Evolutionary conservation across 2,888 invertebrate genomes (phyloP), one percentile per base, ranked within the genome.

Genomic region (Catonia carolina): DNA sequence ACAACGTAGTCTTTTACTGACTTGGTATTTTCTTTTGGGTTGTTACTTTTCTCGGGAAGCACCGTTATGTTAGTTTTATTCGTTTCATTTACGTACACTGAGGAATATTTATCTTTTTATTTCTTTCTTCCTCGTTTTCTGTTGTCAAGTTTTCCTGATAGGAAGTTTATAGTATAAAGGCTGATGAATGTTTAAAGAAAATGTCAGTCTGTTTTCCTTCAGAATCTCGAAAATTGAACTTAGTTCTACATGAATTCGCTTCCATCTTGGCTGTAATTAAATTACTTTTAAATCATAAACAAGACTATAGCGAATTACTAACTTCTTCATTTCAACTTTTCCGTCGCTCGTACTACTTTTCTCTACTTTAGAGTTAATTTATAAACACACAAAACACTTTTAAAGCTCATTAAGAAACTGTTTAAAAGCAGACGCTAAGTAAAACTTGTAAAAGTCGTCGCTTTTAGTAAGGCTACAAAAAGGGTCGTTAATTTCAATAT

Each of bases 231-330:
- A 45, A 27, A 45, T 45, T 45, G 45, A 45, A 45, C 45, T 45
- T 45, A 45, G 45, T 45, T 45, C 45, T 45, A 45, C 45, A 45
- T 45, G 45, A 45, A 45, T 45, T 23, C 45, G 45, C 45, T 45
- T 45, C 45, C 45, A 45, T 45, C 45, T 45, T 27, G 12, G 45
- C 45, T 45, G 27, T 45, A 45, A 45, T 45, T 45, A 45, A 45
- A 45, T 45, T 45, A 45, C 45, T 45, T 45, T 45, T 45, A 45
- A 45, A 45, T 45, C 45, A 45, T 45, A 45, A 45, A 45, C 45
- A 45, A 45, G 45, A 45, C 45, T 45, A 45, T 45, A 45, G 45
- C 45, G 23, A 45, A 23, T 45, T 27, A 23, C 45, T 23, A 45
- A 45, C 45, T 45, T 45, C 45, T 45, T 45, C 22, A 45, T 45